These are phyloP conservation scores for Drosophila peninsularis DNA, from an alignment of 2,888 invertebrate species.

Conservation along the genomic window DNA sequence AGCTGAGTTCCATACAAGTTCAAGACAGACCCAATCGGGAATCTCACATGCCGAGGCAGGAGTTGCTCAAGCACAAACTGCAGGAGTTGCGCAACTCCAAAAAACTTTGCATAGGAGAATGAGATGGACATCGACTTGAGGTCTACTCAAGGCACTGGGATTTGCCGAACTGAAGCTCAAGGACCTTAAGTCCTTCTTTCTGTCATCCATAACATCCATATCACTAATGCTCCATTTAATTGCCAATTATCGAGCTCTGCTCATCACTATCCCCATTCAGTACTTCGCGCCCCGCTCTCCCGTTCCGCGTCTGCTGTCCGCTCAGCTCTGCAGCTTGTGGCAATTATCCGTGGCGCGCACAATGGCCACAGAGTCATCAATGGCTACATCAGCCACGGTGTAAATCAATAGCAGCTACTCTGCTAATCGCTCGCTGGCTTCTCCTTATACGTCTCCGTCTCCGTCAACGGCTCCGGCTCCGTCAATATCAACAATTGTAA, in stretches of 20 bases:
- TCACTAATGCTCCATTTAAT: not conserved
- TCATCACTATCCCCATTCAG: slow-evolving; percentile 5
- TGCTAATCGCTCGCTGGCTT: slow-evolving; percentile 28
- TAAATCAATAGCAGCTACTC: slow-evolving; percentile 21
- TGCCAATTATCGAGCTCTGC: not conserved
- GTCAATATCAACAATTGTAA: slow-evolving; percentile 34
- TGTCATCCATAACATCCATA: too few relatives aligned
- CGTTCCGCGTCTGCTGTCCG: slow-evolving; percentile 4
- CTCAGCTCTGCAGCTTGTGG: slow-evolving; percentile 28
- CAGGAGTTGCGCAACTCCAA: too few relatives aligned
- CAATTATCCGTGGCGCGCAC: slow-evolving; percentile 46
- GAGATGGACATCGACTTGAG: too few relatives aligned
- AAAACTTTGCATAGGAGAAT: too few relatives aligned
- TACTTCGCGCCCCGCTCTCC: not conserved
- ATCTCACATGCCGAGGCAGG: too few relatives aligned
- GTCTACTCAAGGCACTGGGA: too few relatives aligned
- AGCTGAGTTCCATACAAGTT: too few relatives aligned
- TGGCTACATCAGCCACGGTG: slow-evolving; percentile 12
- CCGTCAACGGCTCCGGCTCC: not conserved
- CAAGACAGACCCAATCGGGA: too few relatives aligned
- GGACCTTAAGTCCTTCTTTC: too few relatives aligned
- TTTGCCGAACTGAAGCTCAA: too few relatives aligned
- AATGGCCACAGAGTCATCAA: slow-evolving; percentile 28
- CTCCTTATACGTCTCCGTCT: slow-evolving; percentile 2
- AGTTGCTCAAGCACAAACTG: too few relatives aligned